Evolutionary conservation across 1,140 invertebrate species (phyloP).

Genomic region (Battus philenor): DNA sequence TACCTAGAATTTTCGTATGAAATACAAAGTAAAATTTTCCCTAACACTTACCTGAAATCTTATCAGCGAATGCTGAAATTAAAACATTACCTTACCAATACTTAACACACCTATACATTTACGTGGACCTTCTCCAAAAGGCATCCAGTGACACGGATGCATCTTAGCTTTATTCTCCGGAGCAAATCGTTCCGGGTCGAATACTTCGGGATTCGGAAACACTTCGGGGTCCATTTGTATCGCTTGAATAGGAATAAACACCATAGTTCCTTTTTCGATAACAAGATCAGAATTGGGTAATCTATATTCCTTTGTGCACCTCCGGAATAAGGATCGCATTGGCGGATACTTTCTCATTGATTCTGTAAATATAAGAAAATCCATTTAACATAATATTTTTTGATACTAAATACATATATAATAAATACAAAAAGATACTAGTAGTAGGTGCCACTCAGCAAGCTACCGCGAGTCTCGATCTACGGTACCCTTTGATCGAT

Average conservation of each 20-base stretch:
- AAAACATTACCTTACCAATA: too few species aligned
- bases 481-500: too few species aligned
- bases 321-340: slow-evolving; percentile 75
- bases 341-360: slow-evolving; percentile 81
- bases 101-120: slow-evolving; percentile 68
- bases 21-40: too few species aligned
- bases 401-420: too few species aligned
- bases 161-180: slow-evolving; percentile 63
- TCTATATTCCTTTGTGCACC: slow-evolving; percentile 75
- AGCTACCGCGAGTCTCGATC: too few species aligned
- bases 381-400: too few species aligned
- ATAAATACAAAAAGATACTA: too few species aligned
- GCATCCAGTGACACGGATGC: slow-evolving; percentile 71
- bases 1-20: too few species aligned
- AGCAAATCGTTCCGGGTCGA: slow-evolving; percentile 86
- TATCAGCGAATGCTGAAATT: too few species aligned
- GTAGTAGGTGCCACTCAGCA: too few species aligned
- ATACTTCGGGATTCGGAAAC: slow-evolving; percentile 83
- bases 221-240: slow-evolving; percentile 81
- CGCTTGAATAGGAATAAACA: slow-evolving; percentile 78
- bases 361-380: too few species aligned
- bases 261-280: slow-evolving; percentile 77
- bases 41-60: too few species aligned
- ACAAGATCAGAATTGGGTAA: slow-evolving; percentile 77
- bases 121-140: slow-evolving; percentile 68